phyloP scores from a whole-genome alignment of 2,888 invertebrate species.

The Drosophila fulvimacula region DNA sequence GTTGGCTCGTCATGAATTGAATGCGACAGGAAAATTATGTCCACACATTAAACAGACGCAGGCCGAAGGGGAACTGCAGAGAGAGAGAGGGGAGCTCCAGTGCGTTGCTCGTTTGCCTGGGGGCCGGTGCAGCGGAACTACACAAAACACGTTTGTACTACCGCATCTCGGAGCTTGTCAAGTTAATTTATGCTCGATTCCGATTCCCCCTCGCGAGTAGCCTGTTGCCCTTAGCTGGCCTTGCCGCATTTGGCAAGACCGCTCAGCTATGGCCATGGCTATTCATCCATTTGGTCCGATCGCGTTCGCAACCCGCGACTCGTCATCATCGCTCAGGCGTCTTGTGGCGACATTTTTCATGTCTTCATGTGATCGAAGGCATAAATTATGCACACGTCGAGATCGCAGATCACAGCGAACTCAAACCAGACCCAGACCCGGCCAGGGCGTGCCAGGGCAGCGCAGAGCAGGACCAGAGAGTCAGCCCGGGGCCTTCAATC shows the following conservation, averaged over 20 bases:
- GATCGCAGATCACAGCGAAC: constrained; percentile 48
- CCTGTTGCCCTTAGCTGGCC: constrained; percentile 11
- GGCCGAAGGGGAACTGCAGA: constrained; percentile 5
- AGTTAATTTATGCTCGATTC: constrained; percentile 80
- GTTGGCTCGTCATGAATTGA: constrained; percentile 62
- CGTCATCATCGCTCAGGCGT: constrained; percentile 75
- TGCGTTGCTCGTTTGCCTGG: constrained; percentile 1
- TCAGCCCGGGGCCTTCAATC: constrained; percentile 66
- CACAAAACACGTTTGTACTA: constrained; percentile 48
- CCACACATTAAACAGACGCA: constrained; percentile 77
- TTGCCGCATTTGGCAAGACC: constrained; percentile 72
- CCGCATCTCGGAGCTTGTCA: constrained; percentile 64
- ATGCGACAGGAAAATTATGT: constrained; percentile 81
- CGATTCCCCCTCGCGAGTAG: constrained; percentile 17
- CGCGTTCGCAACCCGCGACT: constrained; percentile 32
- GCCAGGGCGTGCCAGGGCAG: neutral
- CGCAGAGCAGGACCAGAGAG: neutral
- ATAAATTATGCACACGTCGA: constrained; percentile 72
- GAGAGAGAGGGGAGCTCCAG: neutral
- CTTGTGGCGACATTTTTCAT: constrained; percentile 80
- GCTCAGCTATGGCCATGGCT: constrained; percentile 59
- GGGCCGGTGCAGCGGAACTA: constrained; percentile 44
- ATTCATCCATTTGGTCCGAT: constrained; percentile 44
- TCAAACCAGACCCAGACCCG: constrained; percentile 2
- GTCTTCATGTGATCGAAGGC: constrained; percentile 80